phyloP scores from a whole-genome alignment of 2,888 invertebrate species.

The Dicroscelio sp. region DNA sequence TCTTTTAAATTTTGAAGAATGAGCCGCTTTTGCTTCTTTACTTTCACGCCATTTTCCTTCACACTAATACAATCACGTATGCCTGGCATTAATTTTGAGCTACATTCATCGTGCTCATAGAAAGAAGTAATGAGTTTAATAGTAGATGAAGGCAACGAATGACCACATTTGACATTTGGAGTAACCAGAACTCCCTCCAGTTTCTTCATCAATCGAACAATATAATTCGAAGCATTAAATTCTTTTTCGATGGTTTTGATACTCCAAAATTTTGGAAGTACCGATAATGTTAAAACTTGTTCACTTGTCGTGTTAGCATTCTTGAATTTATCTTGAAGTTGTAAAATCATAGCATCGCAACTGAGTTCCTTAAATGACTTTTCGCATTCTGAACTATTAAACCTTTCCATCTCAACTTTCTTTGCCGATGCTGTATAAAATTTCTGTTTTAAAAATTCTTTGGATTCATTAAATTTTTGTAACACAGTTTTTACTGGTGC shows the following conservation, averaged over 20 bases:
- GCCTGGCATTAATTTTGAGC: slow-evolving; percentile 30
- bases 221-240: background rate
- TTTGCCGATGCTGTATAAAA: slow-evolving; percentile 34
- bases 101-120: slow-evolving; percentile 18
- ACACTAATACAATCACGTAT: slow-evolving; percentile 4
- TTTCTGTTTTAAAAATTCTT: slow-evolving; percentile 10
- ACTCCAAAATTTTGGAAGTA: slow-evolving; percentile 40
- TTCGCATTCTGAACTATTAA: slow-evolving; percentile 11
- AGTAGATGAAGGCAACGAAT: slow-evolving; percentile 1
- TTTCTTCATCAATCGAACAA: slow-evolving; percentile 7
- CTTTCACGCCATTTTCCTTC: slow-evolving; percentile 2
- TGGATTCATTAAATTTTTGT: background rate
- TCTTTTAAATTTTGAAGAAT: slow-evolving; percentile 17
- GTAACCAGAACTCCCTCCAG: slow-evolving; percentile 3
- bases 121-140: background rate
- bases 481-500: background rate
- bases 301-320: background rate
- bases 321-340: slow-evolving; percentile 26
- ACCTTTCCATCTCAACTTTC: slow-evolving; percentile 26
- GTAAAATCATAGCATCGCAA: slow-evolving; percentile 22
- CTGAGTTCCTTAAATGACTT: slow-evolving; percentile 27
- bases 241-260: slow-evolving; percentile 18
- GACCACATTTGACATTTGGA: slow-evolving; percentile 6
- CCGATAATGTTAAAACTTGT: slow-evolving; percentile 2
- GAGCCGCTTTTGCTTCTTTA: background rate